Evolutionary conservation across 1,140 invertebrate genomes (phyloP).

Genomic region (Metopolophium dirhodum): DNA sequence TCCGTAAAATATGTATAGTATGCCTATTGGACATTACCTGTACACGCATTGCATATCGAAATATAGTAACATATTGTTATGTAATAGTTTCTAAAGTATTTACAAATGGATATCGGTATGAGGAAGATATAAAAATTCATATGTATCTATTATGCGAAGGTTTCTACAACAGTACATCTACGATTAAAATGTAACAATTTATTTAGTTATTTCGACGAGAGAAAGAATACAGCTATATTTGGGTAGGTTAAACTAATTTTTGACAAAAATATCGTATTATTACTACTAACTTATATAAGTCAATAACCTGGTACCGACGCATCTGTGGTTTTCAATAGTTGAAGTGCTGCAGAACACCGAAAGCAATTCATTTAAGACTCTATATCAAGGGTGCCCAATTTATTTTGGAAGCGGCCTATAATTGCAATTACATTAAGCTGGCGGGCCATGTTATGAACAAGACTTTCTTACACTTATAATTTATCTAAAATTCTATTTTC

Average conservation of each 20-base stretch:
- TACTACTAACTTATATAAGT: neutral
- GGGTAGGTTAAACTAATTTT: neutral
- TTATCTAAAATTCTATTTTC: neutral
- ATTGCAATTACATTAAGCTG: neutral
- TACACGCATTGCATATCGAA: neutral
- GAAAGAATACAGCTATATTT: neutral
- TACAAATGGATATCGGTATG: neutral
- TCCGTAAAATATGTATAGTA: neutral
- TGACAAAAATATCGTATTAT: neutral
- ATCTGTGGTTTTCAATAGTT: neutral
- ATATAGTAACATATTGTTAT: neutral
- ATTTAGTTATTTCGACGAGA: too few relatives aligned
- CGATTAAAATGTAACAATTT: neutral
- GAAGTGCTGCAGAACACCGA: neutral
- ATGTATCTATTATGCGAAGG: neutral
- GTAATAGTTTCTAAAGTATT: neutral
- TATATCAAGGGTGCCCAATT: too few relatives aligned
- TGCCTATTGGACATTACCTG: neutral
- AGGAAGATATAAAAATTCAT: constrained; percentile 5
- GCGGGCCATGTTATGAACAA: neutral
- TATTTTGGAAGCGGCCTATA: too few relatives aligned
- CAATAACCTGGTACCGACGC: neutral
- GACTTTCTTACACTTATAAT: neutral
- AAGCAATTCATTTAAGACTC: neutral
- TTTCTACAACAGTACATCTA: neutral